phyloP scores from a whole-genome alignment of 2,888 invertebrate genomes.

The Limnephilus auricula region DNA sequence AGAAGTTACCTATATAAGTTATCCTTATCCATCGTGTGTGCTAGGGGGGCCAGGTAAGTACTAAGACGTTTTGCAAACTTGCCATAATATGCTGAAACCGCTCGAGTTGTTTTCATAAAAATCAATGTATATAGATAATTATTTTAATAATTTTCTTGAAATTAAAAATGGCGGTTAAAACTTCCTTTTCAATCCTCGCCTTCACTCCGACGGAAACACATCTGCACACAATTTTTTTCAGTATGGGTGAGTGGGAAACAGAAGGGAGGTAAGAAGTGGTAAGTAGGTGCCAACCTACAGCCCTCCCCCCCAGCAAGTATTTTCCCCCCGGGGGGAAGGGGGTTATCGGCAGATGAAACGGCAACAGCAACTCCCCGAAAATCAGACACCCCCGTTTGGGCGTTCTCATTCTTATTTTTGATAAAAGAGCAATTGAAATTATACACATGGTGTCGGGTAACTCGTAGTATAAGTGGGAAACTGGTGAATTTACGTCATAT shows the following conservation, averaged over 20 bases:
- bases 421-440: neutral
- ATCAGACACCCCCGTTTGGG: neutral
- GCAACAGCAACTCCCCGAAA: constrained; percentile 4
- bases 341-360: neutral
- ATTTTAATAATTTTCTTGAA: neutral
- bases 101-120: no score
- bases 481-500: no score
- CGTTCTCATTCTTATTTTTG: neutral
- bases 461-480: no score
- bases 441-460: neutral
- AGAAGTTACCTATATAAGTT: no score
- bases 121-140: no score
- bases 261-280: neutral
- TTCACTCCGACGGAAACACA: neutral
- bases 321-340: neutral
- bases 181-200: neutral
- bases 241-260: neutral
- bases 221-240: neutral
- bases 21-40: no score
- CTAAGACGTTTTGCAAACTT: no score
- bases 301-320: constrained; percentile 9
- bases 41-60: no score
- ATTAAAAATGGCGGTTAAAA: neutral
- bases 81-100: no score
- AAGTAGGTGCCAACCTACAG: neutral